A percentile compares a stretch with the other conserved stretches of the same genome.
These are phyloP conservation scores for Stegodyphus mimosarum DNA, from an alignment of 1,140 invertebrate species.

Conservation along the genomic window DNA sequence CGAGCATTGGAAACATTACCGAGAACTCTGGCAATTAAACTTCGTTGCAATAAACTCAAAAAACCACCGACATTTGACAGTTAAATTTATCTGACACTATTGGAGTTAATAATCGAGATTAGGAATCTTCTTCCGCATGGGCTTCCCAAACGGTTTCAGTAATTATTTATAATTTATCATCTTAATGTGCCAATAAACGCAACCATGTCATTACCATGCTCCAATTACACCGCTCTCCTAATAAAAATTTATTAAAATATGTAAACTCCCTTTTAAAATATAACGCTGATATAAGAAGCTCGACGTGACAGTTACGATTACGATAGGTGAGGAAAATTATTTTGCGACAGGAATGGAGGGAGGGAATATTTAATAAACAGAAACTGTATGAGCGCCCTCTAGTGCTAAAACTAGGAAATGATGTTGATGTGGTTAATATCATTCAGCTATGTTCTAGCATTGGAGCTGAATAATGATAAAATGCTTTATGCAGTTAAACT, in stretches of 20 bases:
- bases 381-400: slow-evolving; percentile 10
- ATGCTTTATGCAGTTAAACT: neutral
- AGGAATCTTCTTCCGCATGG: slow-evolving; percentile 30
- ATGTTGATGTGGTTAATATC: neutral
- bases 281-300: slow-evolving; percentile 1
- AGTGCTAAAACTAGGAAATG: neutral
- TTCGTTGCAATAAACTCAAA: slow-evolving; percentile 27
- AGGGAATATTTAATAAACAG: slow-evolving; percentile 20
- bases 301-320: slow-evolving; percentile 35
- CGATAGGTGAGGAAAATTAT: slow-evolving; percentile 29
- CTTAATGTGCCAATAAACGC: slow-evolving; percentile 58
- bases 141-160: slow-evolving; percentile 32
- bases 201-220: slow-evolving; percentile 33
- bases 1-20: slow-evolving; percentile 28
- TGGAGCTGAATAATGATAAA: too few relatives aligned
- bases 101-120: slow-evolving; percentile 54
- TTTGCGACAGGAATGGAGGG: neutral
- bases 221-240: slow-evolving; percentile 28
- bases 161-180: slow-evolving; percentile 59
- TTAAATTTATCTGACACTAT: slow-evolving; percentile 49
- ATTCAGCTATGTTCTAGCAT: neutral
- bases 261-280: slow-evolving; percentile 43
- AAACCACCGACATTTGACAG: slow-evolving; percentile 30
- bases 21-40: slow-evolving; percentile 33
- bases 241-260: slow-evolving; percentile 56